phyloP scores from a whole-genome alignment of 2,797 vertebrate species.

The Sparidentex hasta region DNA sequence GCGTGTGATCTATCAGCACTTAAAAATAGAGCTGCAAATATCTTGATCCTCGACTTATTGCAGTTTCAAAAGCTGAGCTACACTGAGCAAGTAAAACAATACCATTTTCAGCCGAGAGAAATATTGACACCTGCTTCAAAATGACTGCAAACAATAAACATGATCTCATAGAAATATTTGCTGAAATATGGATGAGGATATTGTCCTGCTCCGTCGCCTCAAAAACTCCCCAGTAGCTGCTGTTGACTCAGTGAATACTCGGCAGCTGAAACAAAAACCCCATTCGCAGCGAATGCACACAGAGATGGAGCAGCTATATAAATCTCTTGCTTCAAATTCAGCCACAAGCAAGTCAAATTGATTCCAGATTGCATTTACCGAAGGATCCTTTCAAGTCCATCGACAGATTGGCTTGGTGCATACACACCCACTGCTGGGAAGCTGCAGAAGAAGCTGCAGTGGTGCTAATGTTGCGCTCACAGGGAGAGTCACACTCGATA shows the following conservation, averaged over 20 bases:
- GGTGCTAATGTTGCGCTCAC: constrained; percentile 11
- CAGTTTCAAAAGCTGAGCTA: constrained; percentile 18
- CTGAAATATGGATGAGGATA: constrained; percentile 3
- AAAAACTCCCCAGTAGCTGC: constrained; percentile 25
- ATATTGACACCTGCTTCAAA: constrained; percentile 23
- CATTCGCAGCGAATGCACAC: constrained; percentile 19
- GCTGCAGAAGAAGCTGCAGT: constrained; percentile 25
- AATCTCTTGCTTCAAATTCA: constrained; percentile 50
- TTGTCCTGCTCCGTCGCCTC: constrained; percentile 9
- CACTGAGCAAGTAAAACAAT: constrained; percentile 16
- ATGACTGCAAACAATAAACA: constrained; percentile 24
- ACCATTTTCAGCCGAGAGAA: constrained; percentile 4
- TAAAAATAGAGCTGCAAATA: constrained; percentile 30
- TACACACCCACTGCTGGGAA: constrained; percentile 29
- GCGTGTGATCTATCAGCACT: neutral
- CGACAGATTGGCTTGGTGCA: constrained; percentile 33
- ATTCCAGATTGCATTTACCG: constrained; percentile 53
- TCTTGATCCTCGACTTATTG: constrained; percentile 34
- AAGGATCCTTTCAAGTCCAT: constrained; percentile 52
- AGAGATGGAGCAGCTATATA: constrained; percentile 37
- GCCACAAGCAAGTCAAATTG: constrained; percentile 46
- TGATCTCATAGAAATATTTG: constrained; percentile 31
- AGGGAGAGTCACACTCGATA: constrained; percentile 7
- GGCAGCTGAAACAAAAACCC: constrained; percentile 34
- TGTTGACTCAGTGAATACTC: constrained; percentile 44